These are phyloP conservation scores for Rhegmatorhina hoffmannsi DNA, from an alignment of 2,113 vertebrate species.

Conservation along the genomic window DNA sequence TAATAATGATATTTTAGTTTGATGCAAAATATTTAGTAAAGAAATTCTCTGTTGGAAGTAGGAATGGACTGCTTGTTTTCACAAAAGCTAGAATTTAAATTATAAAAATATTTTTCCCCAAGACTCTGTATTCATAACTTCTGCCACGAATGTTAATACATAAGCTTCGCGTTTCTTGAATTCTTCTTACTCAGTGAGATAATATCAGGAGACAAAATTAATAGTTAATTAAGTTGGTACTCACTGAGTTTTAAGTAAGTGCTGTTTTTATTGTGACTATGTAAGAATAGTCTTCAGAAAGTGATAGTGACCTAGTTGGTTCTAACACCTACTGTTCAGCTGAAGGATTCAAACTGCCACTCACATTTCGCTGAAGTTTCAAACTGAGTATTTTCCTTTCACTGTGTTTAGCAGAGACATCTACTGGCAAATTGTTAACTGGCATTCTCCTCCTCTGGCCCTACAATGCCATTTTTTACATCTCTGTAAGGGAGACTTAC, in stretches of 20 bases:
- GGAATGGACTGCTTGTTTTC: not conserved
- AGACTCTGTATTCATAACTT: not conserved
- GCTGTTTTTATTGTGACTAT: not conserved
- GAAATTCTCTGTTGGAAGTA: not conserved
- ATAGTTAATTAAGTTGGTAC: not conserved
- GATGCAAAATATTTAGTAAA: not conserved
- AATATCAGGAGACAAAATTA: not conserved
- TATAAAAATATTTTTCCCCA: not conserved
- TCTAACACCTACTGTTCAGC: not conserved
- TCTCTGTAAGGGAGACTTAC: not conserved
- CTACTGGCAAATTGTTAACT: constrained; percentile 22
- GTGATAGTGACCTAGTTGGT: not conserved
- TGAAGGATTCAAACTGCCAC: not conserved
- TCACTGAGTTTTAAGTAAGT: not conserved
- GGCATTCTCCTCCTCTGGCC: not conserved
- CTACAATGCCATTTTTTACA: not conserved
- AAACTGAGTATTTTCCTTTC: not conserved
- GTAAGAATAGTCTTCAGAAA: not conserved
- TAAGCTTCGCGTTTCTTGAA: not conserved
- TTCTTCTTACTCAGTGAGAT: not conserved
- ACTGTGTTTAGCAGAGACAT: constrained; percentile 56
- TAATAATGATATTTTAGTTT: not conserved
- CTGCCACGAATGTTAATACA: not conserved
- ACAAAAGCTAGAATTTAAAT: not conserved
- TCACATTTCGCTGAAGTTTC: not conserved